Evolutionary conservation across 2,888 invertebrate genomes (phyloP).

Genomic region (Cantharis flavilabris): DNA sequence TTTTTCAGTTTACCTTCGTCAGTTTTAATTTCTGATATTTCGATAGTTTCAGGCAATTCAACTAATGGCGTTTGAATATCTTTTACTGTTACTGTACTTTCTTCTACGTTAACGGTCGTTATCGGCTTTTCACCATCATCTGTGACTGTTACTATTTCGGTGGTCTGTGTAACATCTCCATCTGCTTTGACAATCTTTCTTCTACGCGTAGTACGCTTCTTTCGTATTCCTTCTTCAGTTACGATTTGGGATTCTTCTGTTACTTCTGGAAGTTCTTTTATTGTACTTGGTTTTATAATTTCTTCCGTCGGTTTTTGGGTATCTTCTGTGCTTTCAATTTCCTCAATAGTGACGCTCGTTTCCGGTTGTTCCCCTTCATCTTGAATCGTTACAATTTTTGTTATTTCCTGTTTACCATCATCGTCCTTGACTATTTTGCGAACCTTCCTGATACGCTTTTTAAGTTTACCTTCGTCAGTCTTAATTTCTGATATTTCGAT

Average conservation of each 20-base stretch:
- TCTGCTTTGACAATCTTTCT: constrained; percentile 54
- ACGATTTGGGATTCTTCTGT: constrained; percentile 42
- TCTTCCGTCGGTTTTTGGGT: neutral
- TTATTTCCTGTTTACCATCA: constrained; percentile 22
- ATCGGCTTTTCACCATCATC: constrained; percentile 56
- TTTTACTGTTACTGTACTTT: constrained; percentile 28
- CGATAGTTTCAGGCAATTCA: constrained; percentile 35
- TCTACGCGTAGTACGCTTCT: constrained; percentile 49
- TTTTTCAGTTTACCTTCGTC: constrained; percentile 39
- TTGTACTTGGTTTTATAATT: neutral
- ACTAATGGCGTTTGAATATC: constrained; percentile 38
- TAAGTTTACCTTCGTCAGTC: constrained; percentile 31
- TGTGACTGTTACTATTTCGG: constrained; percentile 56
- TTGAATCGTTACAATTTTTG: constrained; percentile 49
- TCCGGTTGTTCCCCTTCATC: constrained; percentile 52
- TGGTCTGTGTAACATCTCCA: constrained; percentile 52
- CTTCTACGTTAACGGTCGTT: constrained; percentile 42
- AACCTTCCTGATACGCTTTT: constrained; percentile 32
- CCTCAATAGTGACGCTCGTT: constrained; percentile 41
- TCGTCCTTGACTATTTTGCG: constrained; percentile 19
- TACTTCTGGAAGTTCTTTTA: constrained; percentile 46
- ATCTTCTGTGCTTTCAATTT: constrained; percentile 19
- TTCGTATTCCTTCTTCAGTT: constrained; percentile 39
- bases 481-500: constrained; percentile 40
- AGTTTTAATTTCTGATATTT: constrained; percentile 35